phyloP scores from a whole-genome alignment of 2,888 invertebrate species.

The Balanococcus diminutus region DNA sequence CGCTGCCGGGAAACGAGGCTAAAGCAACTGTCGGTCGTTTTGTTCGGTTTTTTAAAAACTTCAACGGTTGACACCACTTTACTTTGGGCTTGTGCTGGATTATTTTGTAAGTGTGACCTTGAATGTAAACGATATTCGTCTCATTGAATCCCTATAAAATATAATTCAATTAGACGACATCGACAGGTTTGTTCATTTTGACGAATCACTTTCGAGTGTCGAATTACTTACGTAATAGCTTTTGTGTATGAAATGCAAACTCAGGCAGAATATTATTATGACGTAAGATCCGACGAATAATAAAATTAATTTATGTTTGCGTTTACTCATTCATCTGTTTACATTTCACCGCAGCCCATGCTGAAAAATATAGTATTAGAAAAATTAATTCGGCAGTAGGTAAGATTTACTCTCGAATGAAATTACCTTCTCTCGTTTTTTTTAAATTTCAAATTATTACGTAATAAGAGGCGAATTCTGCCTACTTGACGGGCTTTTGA shows the following conservation, averaged over 20 bases:
- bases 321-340: constrained; percentile 46
- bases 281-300: constrained; percentile 37
- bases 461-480: too few species aligned
- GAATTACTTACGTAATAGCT: constrained; percentile 37
- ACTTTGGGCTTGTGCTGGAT: constrained; percentile 54
- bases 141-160: constrained; percentile 19
- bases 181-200: neutral
- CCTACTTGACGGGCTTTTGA: too few species aligned
- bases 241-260: constrained; percentile 26
- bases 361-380: neutral
- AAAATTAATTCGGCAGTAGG: too few species aligned
- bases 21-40: constrained; percentile 70
- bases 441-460: too few species aligned
- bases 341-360: constrained; percentile 28
- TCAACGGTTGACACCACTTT: constrained; percentile 60
- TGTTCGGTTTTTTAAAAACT: constrained; percentile 57
- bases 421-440: too few species aligned
- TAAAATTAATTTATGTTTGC: constrained; percentile 44
- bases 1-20: constrained; percentile 82
- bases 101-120: constrained; percentile 34
- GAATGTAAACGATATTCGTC: constrained; percentile 26
- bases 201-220: neutral
- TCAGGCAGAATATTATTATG: constrained; percentile 35
- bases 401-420: too few species aligned
- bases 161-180: neutral